phyloP scores from a whole-genome alignment of 2,113 vertebrate species.

The Buteo buteo region DNA sequence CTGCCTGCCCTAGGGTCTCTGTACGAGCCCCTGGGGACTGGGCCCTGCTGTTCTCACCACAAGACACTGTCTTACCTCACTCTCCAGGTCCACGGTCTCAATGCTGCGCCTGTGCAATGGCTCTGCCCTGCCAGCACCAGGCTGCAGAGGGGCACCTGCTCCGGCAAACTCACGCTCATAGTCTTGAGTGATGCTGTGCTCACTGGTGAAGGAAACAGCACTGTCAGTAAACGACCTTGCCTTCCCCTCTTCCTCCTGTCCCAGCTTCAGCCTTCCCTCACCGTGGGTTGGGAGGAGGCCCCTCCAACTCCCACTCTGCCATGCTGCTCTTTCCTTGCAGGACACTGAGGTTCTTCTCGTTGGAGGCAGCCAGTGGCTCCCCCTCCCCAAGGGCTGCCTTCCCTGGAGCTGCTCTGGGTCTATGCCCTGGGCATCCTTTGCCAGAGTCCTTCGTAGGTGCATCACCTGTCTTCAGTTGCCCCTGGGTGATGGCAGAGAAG shows the following conservation, averaged over 20 bases:
- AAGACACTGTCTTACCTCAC: conserved; percentile 63
- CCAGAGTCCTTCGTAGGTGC: not conserved
- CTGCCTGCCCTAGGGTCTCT: not conserved
- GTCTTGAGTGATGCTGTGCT: conserved; percentile 75
- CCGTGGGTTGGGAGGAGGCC: conserved; percentile 1
- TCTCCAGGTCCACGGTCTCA: conserved; percentile 61
- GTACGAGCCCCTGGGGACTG: not conserved
- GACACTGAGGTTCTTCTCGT: not conserved
- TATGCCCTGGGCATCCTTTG: not conserved
- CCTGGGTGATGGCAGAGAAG: conserved; percentile 21
- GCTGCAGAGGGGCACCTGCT: not conserved
- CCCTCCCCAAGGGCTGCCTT: not conserved
- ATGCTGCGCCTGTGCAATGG: not conserved
- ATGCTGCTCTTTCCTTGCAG: not conserved
- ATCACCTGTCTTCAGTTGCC: conserved; percentile 5
- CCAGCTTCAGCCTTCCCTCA: conserved; percentile 8
- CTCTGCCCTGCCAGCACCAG: not conserved
- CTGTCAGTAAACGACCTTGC: not conserved
- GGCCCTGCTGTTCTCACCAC: not conserved
- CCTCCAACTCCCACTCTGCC: conserved; percentile 38
- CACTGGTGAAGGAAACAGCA: conserved; percentile 33
- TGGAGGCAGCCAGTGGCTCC: not conserved
- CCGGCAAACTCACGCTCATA: conserved; percentile 75
- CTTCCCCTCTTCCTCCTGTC: not conserved
- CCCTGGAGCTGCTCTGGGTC: not conserved